Conservation (phyloP, 2,113 vertebrate species). For the Phrynosoma platyrhinos region DNA sequence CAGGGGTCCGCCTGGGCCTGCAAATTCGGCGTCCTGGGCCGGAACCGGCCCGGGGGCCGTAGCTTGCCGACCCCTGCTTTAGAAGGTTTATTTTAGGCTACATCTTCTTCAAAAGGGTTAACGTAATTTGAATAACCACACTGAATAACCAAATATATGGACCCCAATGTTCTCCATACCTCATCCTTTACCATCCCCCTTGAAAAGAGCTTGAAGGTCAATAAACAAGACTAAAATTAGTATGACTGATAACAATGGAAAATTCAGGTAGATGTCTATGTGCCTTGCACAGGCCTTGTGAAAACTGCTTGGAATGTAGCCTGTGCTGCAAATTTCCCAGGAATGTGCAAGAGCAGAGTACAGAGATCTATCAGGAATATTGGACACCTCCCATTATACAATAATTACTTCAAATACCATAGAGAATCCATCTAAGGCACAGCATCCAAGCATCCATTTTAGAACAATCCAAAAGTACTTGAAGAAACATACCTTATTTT, state of each 20-base stretch:
- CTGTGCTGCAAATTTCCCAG: neutral
- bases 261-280: neutral
- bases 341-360: neutral
- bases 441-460: neutral
- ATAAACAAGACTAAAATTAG: slow-evolving; percentile 27
- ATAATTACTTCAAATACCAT: neutral
- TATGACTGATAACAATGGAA: neutral
- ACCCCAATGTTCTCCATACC: neutral
- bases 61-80: too few species aligned
- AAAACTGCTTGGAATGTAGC: neutral
- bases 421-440: neutral
- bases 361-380: neutral
- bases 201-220: slow-evolving; percentile 27
- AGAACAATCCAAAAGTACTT: neutral
- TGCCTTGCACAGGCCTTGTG: neutral
- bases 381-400: neutral
- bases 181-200: neutral
- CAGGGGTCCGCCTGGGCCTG: too few species aligned
- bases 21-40: too few species aligned
- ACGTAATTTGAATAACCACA: neutral
- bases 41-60: too few species aligned
- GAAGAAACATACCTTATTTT: too few species aligned
- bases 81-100: neutral
- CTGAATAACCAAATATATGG: neutral
- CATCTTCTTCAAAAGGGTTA: neutral